Base-by-base conservation (phyloP, 2,797 vertebrate genomes). In the Arremon aurantiirostris region DNA sequence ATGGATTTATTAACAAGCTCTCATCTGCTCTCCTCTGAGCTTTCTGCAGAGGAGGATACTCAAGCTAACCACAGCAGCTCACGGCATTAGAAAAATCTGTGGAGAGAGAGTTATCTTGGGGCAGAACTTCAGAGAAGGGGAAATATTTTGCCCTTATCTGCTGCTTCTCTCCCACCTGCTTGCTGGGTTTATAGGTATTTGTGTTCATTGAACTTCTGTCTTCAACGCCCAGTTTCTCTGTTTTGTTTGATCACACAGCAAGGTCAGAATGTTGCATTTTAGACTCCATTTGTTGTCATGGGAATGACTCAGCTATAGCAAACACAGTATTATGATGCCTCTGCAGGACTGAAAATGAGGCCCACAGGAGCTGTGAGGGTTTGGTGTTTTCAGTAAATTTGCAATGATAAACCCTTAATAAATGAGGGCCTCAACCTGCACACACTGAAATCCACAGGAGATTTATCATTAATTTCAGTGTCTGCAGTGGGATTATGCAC, bases 211-310 rank as follows among this genome's bases (percentile, higher is more conserved):
- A 92, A 94, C 65, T 92, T 95, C 57, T 63, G 39, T 12, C 76
- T 92, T 72, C 30, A 2, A 52, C 86, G 44, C 47, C 59, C 50
- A 79, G 55, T 41, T 90, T 86, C 60, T 93, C 49, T 35, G 41
- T 77, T 95, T 75, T 61, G n/a, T 86, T 89, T 84, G 47, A 90
- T 86, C 86, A 89, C 19, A 66, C 37, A 91, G 69, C 44, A 91
- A 95, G 84, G 86, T 90, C 71, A 92, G 49, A 93, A 66, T 91
- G 65, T 39, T 76, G n/a, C 55, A 68, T 84, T 97, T 93, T 88
- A 94, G 50, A 92, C 52, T 94, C 69, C 61, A 75, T 90, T 82
- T 86, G 94, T 96, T 96, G 92, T 91, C 92, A 97, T 96, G 96
- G 96, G 73, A 96, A 97, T 97, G 85, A 91, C 82, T 80, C 56